Conservation (phyloP, 1,140 invertebrate species). For the Bombus sylvicola region DNA sequence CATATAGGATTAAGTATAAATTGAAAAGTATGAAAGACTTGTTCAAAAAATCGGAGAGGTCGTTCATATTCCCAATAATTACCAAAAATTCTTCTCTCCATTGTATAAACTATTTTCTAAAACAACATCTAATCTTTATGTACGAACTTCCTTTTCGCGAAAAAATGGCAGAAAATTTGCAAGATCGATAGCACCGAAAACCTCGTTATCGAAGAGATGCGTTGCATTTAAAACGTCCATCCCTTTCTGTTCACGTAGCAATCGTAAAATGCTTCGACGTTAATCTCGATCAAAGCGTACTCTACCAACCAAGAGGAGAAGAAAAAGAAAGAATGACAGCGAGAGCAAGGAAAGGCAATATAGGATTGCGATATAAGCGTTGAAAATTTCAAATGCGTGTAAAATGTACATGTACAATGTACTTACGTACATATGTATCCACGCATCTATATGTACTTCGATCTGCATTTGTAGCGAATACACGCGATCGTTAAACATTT, state of each 20-base stretch:
- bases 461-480: conserved; percentile 12
- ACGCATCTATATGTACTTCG: background rate
- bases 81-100: no score
- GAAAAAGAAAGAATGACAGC: background rate
- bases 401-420: no score
- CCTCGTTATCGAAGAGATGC: background rate
- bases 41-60: no score
- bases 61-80: no score
- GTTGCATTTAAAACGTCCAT: no score
- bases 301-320: no score
- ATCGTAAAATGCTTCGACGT: background rate
- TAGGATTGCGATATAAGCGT: background rate
- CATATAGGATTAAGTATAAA: no score
- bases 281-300: background rate
- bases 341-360: conserved; percentile 12
- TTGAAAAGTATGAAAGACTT: no score
- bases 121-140: background rate
- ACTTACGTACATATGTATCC: background rate
- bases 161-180: no score
- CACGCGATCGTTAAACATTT: conserved; percentile 36
- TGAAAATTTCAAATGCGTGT: background rate
- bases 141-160: background rate
- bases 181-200: background rate
- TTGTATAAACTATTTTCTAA: no score
- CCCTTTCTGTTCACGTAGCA: background rate